Evolutionary conservation across 2,797 vertebrate genomes (phyloP).

Genomic region (Anomalospiza imberbis): DNA sequence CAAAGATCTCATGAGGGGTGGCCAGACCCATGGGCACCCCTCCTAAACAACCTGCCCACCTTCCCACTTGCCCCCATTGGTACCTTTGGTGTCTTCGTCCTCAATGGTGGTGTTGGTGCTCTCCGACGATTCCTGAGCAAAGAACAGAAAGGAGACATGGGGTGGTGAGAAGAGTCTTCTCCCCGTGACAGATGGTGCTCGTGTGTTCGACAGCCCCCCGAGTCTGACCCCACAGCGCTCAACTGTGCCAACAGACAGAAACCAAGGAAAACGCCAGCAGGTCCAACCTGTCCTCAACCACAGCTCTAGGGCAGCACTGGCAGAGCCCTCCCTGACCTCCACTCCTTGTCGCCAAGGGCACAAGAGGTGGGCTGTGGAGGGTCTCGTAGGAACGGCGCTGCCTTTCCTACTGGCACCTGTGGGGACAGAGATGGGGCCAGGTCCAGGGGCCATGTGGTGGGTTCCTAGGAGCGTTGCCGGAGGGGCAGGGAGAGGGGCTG

Average conservation of each 20-base stretch:
- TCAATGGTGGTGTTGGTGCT: constrained; percentile 98
- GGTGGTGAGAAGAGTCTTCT: constrained; percentile 34
- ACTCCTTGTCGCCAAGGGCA: constrained; percentile 47
- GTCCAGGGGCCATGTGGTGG: constrained; percentile 9
- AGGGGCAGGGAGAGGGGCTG: constrained; percentile 58
- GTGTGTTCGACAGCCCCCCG: constrained; percentile 44
- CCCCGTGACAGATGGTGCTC: neutral
- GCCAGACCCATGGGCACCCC: neutral
- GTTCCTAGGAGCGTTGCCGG: constrained; percentile 52
- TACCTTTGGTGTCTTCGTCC: constrained; percentile 96
- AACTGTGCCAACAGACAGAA: constrained; percentile 43
- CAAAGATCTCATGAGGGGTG: neutral
- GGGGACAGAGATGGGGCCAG: constrained; percentile 54
- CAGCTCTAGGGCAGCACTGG: constrained; percentile 47
- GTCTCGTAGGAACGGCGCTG: constrained; percentile 41
- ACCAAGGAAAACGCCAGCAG: constrained; percentile 54
- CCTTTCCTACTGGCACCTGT: constrained; percentile 58
- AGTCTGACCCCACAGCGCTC: constrained; percentile 54
- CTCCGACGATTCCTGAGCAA: constrained; percentile 92
- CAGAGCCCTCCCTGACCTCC: constrained; percentile 56
- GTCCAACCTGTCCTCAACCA: constrained; percentile 49
- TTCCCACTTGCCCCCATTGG: neutral
- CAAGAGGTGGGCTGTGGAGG: constrained; percentile 41
- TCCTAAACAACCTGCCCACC: neutral
- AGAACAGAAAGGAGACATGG: constrained; percentile 60